Evolutionary conservation across 1,140 invertebrate species (phyloP), one percentile per base, ranked within the genome.

Genomic region (Heliothis subflexa): DNA sequence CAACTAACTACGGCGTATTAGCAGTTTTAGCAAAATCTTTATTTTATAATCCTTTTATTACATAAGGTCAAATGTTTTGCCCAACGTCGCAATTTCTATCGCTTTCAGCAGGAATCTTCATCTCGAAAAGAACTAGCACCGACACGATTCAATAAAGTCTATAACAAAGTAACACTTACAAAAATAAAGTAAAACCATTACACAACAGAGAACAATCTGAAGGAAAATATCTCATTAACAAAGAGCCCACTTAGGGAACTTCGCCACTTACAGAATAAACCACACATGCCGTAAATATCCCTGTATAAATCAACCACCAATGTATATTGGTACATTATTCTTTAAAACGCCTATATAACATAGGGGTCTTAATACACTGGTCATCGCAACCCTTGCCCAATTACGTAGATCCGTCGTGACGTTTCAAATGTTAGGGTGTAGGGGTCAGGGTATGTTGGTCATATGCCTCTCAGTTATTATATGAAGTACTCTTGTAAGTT

Each of bases 401-500:
- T 45, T 3, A 12, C 14, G 10, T 12, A 40, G 68, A 21, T 10
- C 5, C 28, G 4, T 45, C 2, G 13, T 55, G 14, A 21, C 25
- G n/a, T 72, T 16, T 4, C n/a, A 55, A 40, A 9, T 55, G 7
- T 40, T 28, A 55, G 21, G 18, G 1, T 40, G 18, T 2, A n/a
- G 33, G 61, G 74, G 45, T 75, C 62, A 45, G 5, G n/a, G 4
- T 54, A 54, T 28, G 59, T 11, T 81, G 82, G 80, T 78, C 61
- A 50, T 47, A 55, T 33, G 75, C 77, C 74, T 75, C 73, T 64
- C 62, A n/a, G 81, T 85, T 81, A 85, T 85, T 78, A 85, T 75
- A 80, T 85, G 66, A 79, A 85, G 83, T 80, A 78, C 28, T 70
- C 79, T 83, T 49, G 72, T 80, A 75, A 77, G 81, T 40, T 80